Conservation (phyloP, 2,888 invertebrate species). For the Mantis religiosa region DNA sequence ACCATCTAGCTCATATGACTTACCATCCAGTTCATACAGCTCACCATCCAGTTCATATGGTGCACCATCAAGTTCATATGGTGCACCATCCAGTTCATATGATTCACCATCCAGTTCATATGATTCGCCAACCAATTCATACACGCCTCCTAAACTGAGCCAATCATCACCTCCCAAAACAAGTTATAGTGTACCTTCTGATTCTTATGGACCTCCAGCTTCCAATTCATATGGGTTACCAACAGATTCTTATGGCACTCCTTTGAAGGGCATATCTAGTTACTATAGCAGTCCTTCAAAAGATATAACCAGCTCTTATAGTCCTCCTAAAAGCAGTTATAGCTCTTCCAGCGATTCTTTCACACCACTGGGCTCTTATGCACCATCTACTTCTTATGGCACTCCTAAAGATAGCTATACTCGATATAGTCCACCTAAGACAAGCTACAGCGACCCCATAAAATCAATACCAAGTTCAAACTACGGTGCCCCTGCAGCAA, state of each 20-base stretch:
- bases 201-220: background rate
- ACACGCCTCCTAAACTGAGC: conserved; percentile 32
- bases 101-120: conserved; percentile 31
- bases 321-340: background rate
- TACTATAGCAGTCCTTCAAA: background rate
- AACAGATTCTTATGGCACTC: background rate
- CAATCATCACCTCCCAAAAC: background rate
- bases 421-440: background rate
- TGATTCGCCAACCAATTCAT: conserved; percentile 38
- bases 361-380: conserved; percentile 1
- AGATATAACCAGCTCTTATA: background rate
- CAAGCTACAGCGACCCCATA: conserved; percentile 28
- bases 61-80: conserved; percentile 20
- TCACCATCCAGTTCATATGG: conserved; percentile 29
- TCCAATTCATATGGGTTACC: background rate
- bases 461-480: conserved; percentile 29
- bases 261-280: background rate
- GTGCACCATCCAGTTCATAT: conserved; percentile 31
- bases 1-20: conserved; percentile 38
- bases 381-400: background rate
- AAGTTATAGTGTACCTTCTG: background rate
- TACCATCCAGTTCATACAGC: conserved; percentile 35
- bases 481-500: conserved; percentile 20
- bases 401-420: background rate
- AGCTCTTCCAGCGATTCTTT: background rate